phyloP scores from a whole-genome alignment of 2,888 invertebrate species.

The Xestobium rufovillosum region DNA sequence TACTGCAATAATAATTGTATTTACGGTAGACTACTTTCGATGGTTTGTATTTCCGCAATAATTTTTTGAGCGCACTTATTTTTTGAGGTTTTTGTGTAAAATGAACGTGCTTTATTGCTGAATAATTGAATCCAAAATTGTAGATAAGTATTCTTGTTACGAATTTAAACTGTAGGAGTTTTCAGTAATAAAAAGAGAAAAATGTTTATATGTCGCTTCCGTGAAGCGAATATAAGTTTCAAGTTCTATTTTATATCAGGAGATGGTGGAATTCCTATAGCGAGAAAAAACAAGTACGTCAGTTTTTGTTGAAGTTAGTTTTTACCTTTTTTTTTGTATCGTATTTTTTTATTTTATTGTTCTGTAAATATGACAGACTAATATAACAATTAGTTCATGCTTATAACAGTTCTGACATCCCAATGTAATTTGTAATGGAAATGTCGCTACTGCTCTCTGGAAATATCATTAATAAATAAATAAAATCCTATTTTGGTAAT shows the following conservation, averaged over 20 bases:
- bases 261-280: no score
- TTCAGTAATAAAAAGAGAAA: constrained; percentile 22
- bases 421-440: constrained; percentile 37
- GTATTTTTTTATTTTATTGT: constrained; percentile 11
- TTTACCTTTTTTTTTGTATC: no score
- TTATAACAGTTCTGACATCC: constrained; percentile 32
- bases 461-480: constrained; percentile 35
- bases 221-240: constrained; percentile 30
- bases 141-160: constrained; percentile 40
- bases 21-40: neutral
- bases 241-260: no score
- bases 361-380: constrained; percentile 15
- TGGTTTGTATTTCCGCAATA: neutral
- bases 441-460: constrained; percentile 39
- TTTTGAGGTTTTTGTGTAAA: no score
- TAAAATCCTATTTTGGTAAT: no score
- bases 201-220: constrained; percentile 28
- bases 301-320: no score
- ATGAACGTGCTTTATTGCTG: constrained; percentile 19
- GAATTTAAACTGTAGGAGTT: constrained; percentile 35
- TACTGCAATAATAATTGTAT: no score
- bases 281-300: no score
- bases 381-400: constrained; percentile 30
- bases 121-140: constrained; percentile 21
- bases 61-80: no score